phyloP scores from a whole-genome alignment of 1,140 invertebrate genomes.

The Zaprionus nigranus region DNA sequence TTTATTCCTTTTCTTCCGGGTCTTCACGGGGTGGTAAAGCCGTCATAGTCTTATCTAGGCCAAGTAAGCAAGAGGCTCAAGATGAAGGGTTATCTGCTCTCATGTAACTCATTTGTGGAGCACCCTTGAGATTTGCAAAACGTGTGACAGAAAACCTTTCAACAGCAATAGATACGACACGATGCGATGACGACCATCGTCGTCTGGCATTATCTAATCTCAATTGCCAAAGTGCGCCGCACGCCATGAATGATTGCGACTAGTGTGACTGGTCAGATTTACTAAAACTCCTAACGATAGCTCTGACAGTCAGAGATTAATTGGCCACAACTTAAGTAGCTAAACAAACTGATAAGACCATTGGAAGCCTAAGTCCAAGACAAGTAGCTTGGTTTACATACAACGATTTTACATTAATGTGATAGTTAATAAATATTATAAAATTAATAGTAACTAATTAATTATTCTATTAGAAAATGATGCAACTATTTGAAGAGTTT shows the following conservation, averaged over 20 bases:
- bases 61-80: background rate
- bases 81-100: slow-evolving; percentile 28
- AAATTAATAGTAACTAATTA: slow-evolving; percentile 8
- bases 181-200: slow-evolving; percentile 14
- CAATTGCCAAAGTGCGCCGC: slow-evolving; percentile 31
- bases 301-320: slow-evolving; percentile 42
- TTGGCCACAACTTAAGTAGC: slow-evolving; percentile 31
- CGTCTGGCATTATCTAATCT: slow-evolving; percentile 50
- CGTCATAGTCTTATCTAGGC: slow-evolving; percentile 7
- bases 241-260: slow-evolving; percentile 13
- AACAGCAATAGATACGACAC: slow-evolving; percentile 22
- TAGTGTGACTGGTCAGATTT: slow-evolving; percentile 11
- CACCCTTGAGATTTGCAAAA: slow-evolving; percentile 29
- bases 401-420: background rate
- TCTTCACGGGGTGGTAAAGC: background rate
- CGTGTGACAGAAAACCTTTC: slow-evolving; percentile 22
- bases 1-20: slow-evolving; percentile 12
- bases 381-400: slow-evolving; percentile 3
- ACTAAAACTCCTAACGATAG: slow-evolving; percentile 22
- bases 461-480: background rate
- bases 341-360: slow-evolving; percentile 10
- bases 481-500: background rate
- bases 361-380: background rate
- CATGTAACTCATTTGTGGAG: slow-evolving; percentile 19
- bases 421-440: background rate